Evolutionary conservation across 35 echinoderm and acorn worm species (phyloP).

Genomic region (Eucidaris tribuloides): DNA sequence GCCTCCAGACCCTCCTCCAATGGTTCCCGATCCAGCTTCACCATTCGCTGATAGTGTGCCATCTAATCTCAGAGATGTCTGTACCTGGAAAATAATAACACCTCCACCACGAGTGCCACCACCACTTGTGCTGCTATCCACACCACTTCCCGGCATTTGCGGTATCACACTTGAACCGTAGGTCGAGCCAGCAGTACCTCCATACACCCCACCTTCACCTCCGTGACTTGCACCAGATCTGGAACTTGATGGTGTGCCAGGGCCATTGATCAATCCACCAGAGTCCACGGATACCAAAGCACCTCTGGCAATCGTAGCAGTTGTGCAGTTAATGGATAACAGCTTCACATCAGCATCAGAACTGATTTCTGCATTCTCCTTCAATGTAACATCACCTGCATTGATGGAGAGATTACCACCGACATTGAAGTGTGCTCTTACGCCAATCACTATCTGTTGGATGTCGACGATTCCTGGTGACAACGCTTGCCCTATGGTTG

Average conservation of each 20-base stretch:
- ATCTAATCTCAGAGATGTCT: conserved; percentile 34
- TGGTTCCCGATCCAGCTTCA: not conserved
- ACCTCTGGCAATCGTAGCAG: conserved; percentile 29
- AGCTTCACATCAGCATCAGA: not conserved
- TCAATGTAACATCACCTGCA: not conserved
- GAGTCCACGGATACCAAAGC: conserved; percentile 46
- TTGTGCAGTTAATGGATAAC: conserved; percentile 14
- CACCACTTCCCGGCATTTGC: conserved; percentile 57
- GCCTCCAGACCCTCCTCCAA: conserved; percentile 72
- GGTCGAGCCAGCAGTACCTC: not conserved
- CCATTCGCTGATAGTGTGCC: conserved; percentile 59
- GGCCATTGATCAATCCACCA: conserved; percentile 49
- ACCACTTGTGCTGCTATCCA: not conserved
- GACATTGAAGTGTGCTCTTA: not conserved
- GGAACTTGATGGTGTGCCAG: conserved; percentile 30
- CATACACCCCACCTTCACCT: conserved; percentile 51
- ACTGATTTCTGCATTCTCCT: not conserved
- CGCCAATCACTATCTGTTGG: conserved; percentile 11
- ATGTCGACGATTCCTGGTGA: conserved; percentile 3
- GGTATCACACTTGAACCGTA: conserved; percentile 51
- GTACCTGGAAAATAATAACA: conserved; percentile 4
- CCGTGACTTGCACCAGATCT: conserved; percentile 75
- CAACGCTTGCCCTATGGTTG: not conserved
- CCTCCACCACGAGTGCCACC: conserved; percentile 53
- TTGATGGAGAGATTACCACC: not conserved